Evolutionary conservation across 2,113 vertebrate genomes (phyloP).

Genomic region (Gavia stellata): DNA sequence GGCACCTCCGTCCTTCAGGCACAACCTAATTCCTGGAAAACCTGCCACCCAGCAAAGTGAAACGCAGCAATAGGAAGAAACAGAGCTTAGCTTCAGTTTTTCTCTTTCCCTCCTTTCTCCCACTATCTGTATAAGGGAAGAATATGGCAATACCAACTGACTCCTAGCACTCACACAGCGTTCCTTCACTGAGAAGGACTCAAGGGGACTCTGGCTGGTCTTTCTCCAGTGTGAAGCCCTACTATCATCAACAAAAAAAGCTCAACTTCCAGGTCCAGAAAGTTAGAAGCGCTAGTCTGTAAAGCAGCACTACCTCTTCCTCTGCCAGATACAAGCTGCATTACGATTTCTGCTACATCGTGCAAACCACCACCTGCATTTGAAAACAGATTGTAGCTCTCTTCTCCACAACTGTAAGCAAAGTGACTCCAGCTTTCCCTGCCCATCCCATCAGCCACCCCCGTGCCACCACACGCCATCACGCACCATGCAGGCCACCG

Average conservation of each 20-base stretch:
- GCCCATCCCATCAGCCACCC: not conserved
- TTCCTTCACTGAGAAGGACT: not conserved
- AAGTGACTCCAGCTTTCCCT: not conserved
- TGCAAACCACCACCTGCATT: not conserved
- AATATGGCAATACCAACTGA: not conserved
- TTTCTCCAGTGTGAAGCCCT: not conserved
- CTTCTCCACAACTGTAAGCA: not conserved
- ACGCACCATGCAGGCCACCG: not conserved
- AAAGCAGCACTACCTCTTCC: not conserved
- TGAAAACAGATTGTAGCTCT: not conserved
- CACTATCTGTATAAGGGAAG: not conserved
- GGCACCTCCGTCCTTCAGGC: not conserved
- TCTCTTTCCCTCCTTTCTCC: not conserved
- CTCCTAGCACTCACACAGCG: accelerated
- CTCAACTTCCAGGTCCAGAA: not conserved
- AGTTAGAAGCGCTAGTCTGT: accelerated
- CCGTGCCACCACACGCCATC: not conserved
- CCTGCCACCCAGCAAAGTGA: not conserved
- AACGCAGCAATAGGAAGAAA: not conserved
- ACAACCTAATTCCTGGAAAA: not conserved
- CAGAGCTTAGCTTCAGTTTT: not conserved
- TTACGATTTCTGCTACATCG: not conserved
- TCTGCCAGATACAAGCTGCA: not conserved
- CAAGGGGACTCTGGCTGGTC: not conserved
- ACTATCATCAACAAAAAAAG: not conserved